Conservation (phyloP, 2,113 vertebrate genomes). For the Cyprinodon brontotheroides region DNA sequence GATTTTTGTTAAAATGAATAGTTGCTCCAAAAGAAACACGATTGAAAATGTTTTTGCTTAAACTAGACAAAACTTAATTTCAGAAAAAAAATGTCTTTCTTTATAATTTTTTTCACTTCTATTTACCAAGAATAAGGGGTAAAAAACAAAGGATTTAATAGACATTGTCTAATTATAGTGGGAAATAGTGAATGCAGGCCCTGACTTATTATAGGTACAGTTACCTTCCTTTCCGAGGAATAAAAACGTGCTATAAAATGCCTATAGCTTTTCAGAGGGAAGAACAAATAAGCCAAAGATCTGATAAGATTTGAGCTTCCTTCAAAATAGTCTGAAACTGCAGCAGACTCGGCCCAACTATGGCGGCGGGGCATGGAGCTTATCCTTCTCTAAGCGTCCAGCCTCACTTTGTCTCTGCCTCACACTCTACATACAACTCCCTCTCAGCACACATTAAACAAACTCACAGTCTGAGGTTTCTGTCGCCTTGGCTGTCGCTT, state of each 20-base stretch:
- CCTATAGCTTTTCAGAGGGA: conserved; percentile 54
- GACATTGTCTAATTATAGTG: background rate
- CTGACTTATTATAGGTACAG: conserved; percentile 50
- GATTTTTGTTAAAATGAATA: too few relatives aligned
- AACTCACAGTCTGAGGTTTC: conserved; percentile 58
- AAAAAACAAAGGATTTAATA: conserved; percentile 23
- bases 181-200: conserved; percentile 19
- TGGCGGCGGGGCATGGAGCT: conserved; percentile 32
- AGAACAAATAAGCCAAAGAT: conserved; percentile 73
- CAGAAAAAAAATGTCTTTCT: background rate
- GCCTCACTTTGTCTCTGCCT: conserved; percentile 39
- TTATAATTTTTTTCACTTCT: background rate
- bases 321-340: conserved; percentile 54
- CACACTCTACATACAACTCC: conserved; percentile 39
- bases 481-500: conserved; percentile 54
- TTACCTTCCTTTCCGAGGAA: conserved; percentile 35
- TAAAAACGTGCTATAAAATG: conserved; percentile 54
- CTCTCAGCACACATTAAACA: conserved; percentile 62
- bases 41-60: background rate
- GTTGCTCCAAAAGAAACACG: too few relatives aligned
- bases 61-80: background rate
- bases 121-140: background rate
- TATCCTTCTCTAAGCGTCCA: conserved; percentile 70
- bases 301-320: conserved; percentile 72
- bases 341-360: conserved; percentile 56